Evolutionary conservation across 2,888 invertebrate species (phyloP), one percentile per base, ranked within the genome.

Genomic region (Tetramorium bicarinatum): DNA sequence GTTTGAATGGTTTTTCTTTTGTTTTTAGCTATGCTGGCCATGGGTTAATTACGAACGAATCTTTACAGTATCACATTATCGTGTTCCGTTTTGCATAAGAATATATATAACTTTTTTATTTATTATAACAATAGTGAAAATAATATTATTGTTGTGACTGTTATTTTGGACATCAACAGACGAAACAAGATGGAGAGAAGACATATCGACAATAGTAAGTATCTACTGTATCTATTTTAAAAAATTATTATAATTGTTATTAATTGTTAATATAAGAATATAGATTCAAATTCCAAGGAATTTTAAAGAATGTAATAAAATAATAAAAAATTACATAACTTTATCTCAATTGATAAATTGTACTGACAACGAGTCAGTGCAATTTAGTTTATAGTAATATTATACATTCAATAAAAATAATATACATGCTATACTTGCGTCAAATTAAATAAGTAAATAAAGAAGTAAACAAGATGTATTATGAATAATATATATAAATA

Each of bases 171-270:
- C 1, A 13, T 69, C 29, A 69, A 71, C 9, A 41, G 1, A 15
- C 18, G n/a, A 52, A 52, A 2, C 18, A 29, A 49, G 1, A 89
- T 83, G 85, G 1, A 47, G 9, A 86, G 52, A 21, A 61, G 69
- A 18, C 88, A 91, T 72, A 91, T 91, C 21, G 86, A 91, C 56
- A 85, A 89, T 11, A 86, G 91, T 91, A 34, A 88, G 87, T 38
- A 71, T 38, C 0, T 54, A n/a, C 3, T 11, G 1, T 49, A 49
- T 34, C 6, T 29, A 29, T 13, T 18, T 1, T n/a, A 34, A 47
- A 25, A 49, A 29, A 67, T 47, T 18, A 18, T 67, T 47, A 18
- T 67, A 49, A 29, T 47, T 1, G 9, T 47, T 38, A n/a, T 34
- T 66, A 44, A 34, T 41, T 41, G 13, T 6, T 8, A n/a, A 29